These are phyloP conservation scores for Campaea margaritaria DNA, from an alignment of 2,888 invertebrate species.

Conservation along the genomic window DNA sequence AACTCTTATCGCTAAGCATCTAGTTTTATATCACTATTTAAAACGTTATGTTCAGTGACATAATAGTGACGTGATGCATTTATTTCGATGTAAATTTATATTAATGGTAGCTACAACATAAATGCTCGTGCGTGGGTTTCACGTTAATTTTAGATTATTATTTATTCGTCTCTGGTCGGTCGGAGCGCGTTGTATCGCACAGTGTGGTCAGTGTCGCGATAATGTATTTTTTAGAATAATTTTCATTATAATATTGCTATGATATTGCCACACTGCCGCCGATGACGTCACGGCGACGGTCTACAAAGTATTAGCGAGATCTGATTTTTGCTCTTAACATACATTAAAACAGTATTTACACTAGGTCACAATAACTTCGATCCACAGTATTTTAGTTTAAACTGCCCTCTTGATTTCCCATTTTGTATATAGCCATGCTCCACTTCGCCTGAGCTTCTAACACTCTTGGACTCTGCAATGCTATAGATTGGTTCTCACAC, in stretches of 20 bases:
- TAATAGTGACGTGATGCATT: conserved; percentile 85
- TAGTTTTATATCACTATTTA: conserved; percentile 76
- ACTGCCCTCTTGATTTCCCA: conserved; percentile 62
- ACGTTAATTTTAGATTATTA: conserved; percentile 78
- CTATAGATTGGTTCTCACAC: conserved; percentile 77
- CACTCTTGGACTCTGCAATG: conserved; percentile 60
- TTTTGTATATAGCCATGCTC: conserved; percentile 71
- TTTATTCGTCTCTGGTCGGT: conserved; percentile 70
- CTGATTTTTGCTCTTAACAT: conserved; percentile 67
- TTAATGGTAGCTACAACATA: conserved; percentile 83
- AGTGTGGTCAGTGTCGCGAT: conserved; percentile 63
- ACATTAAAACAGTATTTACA: conserved; percentile 71
- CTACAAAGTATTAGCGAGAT: conserved; percentile 72
- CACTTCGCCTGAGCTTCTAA: conserved; percentile 54
- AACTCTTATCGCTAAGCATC: conserved; percentile 75
- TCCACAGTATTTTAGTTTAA: conserved; percentile 80
- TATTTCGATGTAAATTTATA: conserved; percentile 84
- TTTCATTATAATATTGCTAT: conserved; percentile 58
- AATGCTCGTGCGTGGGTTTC: conserved; percentile 79
- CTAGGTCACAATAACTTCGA: conserved; percentile 72
- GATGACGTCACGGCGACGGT: conserved; percentile 50
- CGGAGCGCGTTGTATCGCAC: conserved; percentile 52
- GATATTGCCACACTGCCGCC: conserved; percentile 61
- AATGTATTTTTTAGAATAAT: conserved; percentile 71
- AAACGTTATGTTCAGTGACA: conserved; percentile 79